Base-by-base conservation (phyloP, 2,113 vertebrate genomes). In the Coptodon rendalli region DNA sequence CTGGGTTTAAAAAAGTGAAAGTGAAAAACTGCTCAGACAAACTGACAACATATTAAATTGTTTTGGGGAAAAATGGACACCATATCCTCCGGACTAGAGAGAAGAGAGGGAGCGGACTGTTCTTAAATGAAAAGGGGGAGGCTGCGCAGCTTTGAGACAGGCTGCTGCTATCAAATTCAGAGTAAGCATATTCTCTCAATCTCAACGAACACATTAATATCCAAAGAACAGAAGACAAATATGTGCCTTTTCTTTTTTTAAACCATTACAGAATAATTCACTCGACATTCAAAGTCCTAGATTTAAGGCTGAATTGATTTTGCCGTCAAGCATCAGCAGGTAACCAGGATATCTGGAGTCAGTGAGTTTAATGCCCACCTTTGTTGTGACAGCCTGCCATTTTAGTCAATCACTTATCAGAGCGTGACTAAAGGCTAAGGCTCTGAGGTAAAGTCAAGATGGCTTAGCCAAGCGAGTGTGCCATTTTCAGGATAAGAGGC, bases 401-500 rank as follows among this genome's bases (percentile, higher is more conserved):
- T 92, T 90, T 57, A 81, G 66, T 91, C 82, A 86, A 52, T 87
- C 81, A 90, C 66, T 63, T 87, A 88, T 82, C 86, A 79, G 89
- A 91, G 87, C 53, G 3, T 84, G 88, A 92, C 93, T 43, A 88
- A 90, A 91, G 80, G 86, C n/a, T 27, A n/a, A 59, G 84, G 79
- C 80, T 93, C 90, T 83, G 48, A 86, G 86, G 83, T 90, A 73
- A 91, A 86, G 81, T 84, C 73, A 82, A 88, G 87, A 87, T 56
- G 87, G 57, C 63, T 83, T 76, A 80, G 59, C 79, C 86, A 79
- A 83, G 71, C 24, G 10, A 86, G 36, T 48, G 73, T 63, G 85
- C 40, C 80, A 66, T 89, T 84, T 91, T 83, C 59, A 53, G 84
- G 84, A 86, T 86, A 86, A 90, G 82, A 85, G 31, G 78, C 59